These are phyloP conservation scores for Mantis religiosa DNA, from an alignment of 2,888 invertebrate species.

Conservation along the genomic window DNA sequence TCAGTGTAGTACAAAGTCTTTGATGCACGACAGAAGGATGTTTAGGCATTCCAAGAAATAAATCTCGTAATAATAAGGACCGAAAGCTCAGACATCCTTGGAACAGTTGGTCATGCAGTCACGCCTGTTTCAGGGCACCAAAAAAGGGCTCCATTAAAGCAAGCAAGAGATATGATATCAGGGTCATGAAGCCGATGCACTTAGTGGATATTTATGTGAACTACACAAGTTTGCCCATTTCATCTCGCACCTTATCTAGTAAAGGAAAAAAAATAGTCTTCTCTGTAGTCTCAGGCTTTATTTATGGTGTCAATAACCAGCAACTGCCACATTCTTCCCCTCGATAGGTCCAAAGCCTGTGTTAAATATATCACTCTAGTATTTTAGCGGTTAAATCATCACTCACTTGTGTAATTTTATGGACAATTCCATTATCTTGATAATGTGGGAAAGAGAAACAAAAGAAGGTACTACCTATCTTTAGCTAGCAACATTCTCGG, in stretches of 20 bases:
- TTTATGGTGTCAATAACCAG: conserved; percentile 25
- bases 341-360: background rate
- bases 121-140: background rate
- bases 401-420: background rate
- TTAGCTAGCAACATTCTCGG: too few relatives aligned
- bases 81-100: background rate
- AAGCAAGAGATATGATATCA: background rate
- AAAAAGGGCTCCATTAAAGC: background rate
- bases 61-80: background rate
- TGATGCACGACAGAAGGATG: background rate
- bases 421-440: background rate
- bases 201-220: background rate
- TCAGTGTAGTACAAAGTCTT: background rate
- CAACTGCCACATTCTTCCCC: conserved; percentile 17
- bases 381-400: background rate
- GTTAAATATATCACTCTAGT: background rate
- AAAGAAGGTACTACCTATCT: too few relatives aligned
- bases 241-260: background rate
- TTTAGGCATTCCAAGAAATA: background rate
- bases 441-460: too few relatives aligned
- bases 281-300: background rate
- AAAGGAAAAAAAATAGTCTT: background rate
- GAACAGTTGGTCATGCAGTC: background rate
- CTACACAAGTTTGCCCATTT: background rate
- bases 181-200: background rate